These are phyloP conservation scores for Urocolius indicus DNA, from an alignment of 2,113 vertebrate genomes.

Conservation along the genomic window DNA sequence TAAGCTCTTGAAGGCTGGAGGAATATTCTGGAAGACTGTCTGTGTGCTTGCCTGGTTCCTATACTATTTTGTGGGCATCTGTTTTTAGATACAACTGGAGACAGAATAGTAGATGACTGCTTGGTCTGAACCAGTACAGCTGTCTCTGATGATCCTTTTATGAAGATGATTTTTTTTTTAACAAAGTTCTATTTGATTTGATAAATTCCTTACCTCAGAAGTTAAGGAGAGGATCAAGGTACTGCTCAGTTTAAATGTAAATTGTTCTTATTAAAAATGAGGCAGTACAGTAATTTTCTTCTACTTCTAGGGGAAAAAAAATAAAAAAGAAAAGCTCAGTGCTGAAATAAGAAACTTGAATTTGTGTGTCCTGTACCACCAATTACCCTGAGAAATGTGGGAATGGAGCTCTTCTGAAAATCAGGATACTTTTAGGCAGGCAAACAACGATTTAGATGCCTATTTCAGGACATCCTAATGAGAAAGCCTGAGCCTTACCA, in stretches of 20 bases:
- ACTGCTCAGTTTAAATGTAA: background rate
- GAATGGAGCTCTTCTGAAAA: background rate
- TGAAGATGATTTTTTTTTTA: background rate
- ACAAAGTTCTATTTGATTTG: background rate
- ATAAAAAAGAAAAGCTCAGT: background rate
- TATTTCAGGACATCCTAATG: background rate
- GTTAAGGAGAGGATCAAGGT: background rate
- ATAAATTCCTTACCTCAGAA: background rate
- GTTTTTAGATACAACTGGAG: background rate
- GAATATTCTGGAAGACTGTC: background rate
- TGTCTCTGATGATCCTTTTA: background rate
- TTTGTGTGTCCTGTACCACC: background rate
- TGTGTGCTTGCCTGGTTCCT: background rate
- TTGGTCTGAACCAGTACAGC: background rate
- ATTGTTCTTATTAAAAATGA: background rate
- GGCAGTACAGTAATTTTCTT: background rate
- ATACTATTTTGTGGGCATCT: background rate
- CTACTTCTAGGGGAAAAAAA: background rate
- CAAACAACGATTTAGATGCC: background rate
- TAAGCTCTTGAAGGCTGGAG: background rate
- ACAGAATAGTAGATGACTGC: background rate
- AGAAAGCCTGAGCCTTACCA: background rate
- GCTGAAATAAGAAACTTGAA: background rate
- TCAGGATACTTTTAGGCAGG: background rate
- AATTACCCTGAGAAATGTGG: background rate